Evolutionary conservation across 23 tunicate species (phyloP), one percentile per base, ranked within the genome.

Genomic region (Halocynthia aurantium): DNA sequence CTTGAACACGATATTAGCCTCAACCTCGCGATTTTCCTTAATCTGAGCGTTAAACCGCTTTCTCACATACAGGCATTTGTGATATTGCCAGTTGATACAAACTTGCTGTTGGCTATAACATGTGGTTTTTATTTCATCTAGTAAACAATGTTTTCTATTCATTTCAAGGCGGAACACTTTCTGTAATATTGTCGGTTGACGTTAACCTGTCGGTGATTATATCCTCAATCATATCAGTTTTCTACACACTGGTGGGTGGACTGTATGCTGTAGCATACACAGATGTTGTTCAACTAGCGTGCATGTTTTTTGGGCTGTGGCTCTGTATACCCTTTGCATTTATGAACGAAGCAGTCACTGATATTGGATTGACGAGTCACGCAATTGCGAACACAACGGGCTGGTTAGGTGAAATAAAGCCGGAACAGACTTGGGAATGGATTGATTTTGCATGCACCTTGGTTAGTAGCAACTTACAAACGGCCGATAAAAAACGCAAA

Each of bases 271-370:
- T 88, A 21, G 95, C 95, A 50, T 88, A 77, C 61, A 88, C 95
- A 8, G 95, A 88, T 70, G 88, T 88, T 10, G 74, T 80, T 13
- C 95, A 88, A 74, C 82, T 88, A 52, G 9, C 80, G 22, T 84
- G 81, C 57, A 88, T 88, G 67, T 79, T 88, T 40, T 58, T 76
- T 13, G 95, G 95, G 11, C 81, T 86, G 98, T 92, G 98, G 98
- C 63, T 92, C 52, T 82, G 92, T 56, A 69, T 92, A 52, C 98
- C 98, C 0, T 92, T 92, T 67, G 92, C 92, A 5, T 61, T 92
- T 50, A 86, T 82, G 62, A 56, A 92, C 60, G 81, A 80, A 5
- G 93, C 91, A 9, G 98, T 92, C 6, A 67, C 80, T 5, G 80
- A 76, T 31, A 86, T 92, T 7, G 62, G 85, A 6, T 40, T 53